These are phyloP conservation scores for Pteropus rufus DNA, from an alignment of 2,797 vertebrate genomes.

Conservation along the genomic window DNA sequence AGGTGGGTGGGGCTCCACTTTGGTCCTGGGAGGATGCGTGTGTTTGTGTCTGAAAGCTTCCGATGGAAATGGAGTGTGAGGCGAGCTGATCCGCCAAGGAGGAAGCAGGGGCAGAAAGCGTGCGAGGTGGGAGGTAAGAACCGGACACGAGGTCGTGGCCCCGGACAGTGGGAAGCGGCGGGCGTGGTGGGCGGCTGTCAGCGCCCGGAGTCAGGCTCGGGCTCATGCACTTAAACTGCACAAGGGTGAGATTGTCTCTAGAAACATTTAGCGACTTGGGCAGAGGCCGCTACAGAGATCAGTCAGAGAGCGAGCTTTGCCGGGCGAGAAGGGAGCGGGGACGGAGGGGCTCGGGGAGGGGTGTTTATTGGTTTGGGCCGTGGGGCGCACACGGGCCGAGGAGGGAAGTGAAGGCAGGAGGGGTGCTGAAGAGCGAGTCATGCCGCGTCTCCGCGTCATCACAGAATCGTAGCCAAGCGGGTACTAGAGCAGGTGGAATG, in stretches of 20 bases:
- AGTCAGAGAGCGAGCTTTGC: not conserved
- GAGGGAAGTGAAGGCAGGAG: not conserved
- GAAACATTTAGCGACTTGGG: not conserved
- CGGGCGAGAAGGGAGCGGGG: not conserved
- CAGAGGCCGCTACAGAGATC: not conserved
- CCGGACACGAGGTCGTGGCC: not conserved
- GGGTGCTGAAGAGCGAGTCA: not conserved
- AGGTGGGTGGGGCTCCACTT: not conserved
- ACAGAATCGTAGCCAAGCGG: not conserved
- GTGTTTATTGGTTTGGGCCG: not conserved
- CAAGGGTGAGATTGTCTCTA: not conserved
- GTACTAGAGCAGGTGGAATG: not conserved
- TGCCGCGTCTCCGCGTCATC: fast-evolving
- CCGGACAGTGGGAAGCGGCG: too few species aligned
- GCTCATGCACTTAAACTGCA: not conserved
- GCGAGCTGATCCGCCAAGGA: not conserved
- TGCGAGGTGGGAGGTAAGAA: not conserved
- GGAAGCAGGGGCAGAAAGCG: not conserved
- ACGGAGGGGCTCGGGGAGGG: not conserved
- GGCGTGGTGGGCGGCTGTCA: not conserved
- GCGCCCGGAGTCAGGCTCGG: not conserved
- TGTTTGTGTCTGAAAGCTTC: not conserved
- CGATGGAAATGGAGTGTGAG: not conserved
- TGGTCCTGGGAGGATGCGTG: not conserved
- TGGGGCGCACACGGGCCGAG: not conserved